These are phyloP conservation scores for Centropyge bicolor DNA, from an alignment of 2,797 vertebrate genomes.

Conservation along the genomic window DNA sequence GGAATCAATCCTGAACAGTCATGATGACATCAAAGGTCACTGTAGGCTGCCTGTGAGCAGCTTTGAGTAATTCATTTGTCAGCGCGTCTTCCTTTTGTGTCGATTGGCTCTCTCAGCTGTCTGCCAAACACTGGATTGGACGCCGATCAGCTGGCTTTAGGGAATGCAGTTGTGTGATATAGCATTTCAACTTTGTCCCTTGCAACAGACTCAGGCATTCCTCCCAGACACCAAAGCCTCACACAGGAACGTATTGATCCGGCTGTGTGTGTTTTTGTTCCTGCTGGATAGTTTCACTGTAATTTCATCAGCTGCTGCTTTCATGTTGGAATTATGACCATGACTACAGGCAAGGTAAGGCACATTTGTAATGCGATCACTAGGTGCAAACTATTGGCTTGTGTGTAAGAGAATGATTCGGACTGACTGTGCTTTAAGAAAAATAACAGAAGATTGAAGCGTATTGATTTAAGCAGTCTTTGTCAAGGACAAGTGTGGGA, in stretches of 20 bases:
- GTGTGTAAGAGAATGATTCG: slow-evolving; percentile 1
- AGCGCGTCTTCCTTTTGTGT: not conserved
- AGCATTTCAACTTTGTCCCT: slow-evolving; percentile 79
- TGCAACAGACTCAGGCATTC: slow-evolving; percentile 43
- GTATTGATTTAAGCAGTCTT: slow-evolving; percentile 7
- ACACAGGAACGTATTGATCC: slow-evolving; percentile 31
- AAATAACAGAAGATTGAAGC: not conserved
- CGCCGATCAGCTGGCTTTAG: slow-evolving; percentile 56
- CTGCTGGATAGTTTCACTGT: slow-evolving; percentile 41
- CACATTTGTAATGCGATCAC: not conserved
- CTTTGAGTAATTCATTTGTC: slow-evolving; percentile 36
- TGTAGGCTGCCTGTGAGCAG: slow-evolving; percentile 9
- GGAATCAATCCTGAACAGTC: slow-evolving; percentile 26
- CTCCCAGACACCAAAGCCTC: slow-evolving; percentile 13
- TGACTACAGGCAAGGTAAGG: slow-evolving; percentile 71
- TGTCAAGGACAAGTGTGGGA: not conserved
- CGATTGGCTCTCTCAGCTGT: slow-evolving; percentile 56
- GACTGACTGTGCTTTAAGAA: not conserved
- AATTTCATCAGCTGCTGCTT: slow-evolving; percentile 59
- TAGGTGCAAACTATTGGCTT: not conserved
- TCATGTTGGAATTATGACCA: slow-evolving; percentile 67
- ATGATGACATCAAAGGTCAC: slow-evolving; percentile 50
- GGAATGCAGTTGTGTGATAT: slow-evolving; percentile 49
- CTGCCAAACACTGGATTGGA: slow-evolving; percentile 64
- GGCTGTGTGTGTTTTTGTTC: slow-evolving; percentile 28